Evolutionary conservation across 2,888 invertebrate genomes (phyloP).

Genomic region (Diarsia brunnea): DNA sequence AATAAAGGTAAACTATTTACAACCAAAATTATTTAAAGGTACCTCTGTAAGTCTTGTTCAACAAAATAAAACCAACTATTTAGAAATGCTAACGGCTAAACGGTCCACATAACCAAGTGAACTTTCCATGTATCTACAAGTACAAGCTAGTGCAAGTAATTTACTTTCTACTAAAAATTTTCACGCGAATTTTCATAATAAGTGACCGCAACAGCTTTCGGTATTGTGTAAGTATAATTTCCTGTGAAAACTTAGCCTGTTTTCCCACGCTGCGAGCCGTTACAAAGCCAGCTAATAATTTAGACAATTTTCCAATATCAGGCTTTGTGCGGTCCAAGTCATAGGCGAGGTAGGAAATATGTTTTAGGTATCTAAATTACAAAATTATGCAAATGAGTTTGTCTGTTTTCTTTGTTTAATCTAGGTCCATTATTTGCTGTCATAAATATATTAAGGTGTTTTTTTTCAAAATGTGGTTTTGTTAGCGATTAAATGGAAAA

Average conservation of each 20-base stretch:
- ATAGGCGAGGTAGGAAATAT: slow-evolving; percentile 19
- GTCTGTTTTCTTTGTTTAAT: background rate
- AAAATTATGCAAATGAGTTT: background rate
- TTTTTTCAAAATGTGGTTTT: background rate
- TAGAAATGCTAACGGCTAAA: slow-evolving; percentile 11
- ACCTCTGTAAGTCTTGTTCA: background rate
- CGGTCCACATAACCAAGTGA: background rate
- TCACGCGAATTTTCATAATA: slow-evolving; percentile 54
- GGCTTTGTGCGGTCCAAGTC: slow-evolving; percentile 71
- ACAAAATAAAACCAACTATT: slow-evolving; percentile 17
- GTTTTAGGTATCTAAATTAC: too few relatives aligned
- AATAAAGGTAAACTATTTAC: background rate
- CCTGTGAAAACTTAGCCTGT: slow-evolving; percentile 82
- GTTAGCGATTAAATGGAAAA: background rate
- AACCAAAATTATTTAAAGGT: background rate
- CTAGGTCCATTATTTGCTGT: background rate
- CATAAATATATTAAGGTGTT: background rate
- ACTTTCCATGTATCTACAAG: slow-evolving; percentile 27
- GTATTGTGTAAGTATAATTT: slow-evolving; percentile 76
- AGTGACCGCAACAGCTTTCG: slow-evolving; percentile 67
- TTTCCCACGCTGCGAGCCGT: slow-evolving; percentile 87
- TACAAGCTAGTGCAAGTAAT: slow-evolving; percentile 17
- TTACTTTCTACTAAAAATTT: slow-evolving; percentile 30
- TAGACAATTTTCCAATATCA: slow-evolving; percentile 90
- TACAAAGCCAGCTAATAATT: slow-evolving; percentile 87